A percentile compares a stretch with the other conserved stretches of the same genome.
Evolutionary conservation across 2,797 vertebrate species (phyloP).

Genomic region (Staurois parvus): DNA sequence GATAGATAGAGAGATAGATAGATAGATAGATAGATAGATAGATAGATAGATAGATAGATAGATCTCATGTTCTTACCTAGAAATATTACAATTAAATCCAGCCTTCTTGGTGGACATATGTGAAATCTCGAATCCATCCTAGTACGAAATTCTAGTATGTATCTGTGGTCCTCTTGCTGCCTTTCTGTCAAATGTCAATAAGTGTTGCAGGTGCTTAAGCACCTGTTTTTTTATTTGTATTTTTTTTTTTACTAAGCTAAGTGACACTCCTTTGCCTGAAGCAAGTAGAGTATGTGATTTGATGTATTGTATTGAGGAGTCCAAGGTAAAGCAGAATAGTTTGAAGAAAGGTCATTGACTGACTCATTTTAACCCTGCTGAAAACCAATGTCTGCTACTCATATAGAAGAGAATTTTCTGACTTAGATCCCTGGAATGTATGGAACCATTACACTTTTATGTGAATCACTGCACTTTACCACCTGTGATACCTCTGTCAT

Average conservation of each 20-base stretch:
- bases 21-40: slow-evolving; percentile 23
- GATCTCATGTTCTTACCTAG: slow-evolving; percentile 14
- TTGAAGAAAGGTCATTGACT: slow-evolving; percentile 27
- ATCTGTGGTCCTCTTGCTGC: slow-evolving; percentile 9
- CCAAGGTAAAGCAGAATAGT: slow-evolving; percentile 11
- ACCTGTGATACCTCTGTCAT: neutral
- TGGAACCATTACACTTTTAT: neutral
- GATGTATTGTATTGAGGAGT: slow-evolving; percentile 16
- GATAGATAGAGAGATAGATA: slow-evolving; percentile 17
- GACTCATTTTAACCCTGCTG: slow-evolving; percentile 27
- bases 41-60: slow-evolving; percentile 9
- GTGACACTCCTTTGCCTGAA: slow-evolving; percentile 50
- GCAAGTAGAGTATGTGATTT: slow-evolving; percentile 29
- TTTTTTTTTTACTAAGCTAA: slow-evolving; percentile 37
- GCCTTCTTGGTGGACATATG: neutral
- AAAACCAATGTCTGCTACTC: slow-evolving; percentile 19
- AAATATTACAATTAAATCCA: slow-evolving; percentile 1
- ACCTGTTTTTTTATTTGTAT: slow-evolving; percentile 16
- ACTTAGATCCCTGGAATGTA: slow-evolving; percentile 29
- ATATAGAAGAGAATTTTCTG: neutral
- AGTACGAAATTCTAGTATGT: neutral
- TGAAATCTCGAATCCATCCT: slow-evolving; percentile 41
- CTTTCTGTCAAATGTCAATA: slow-evolving; percentile 13
- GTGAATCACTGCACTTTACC: slow-evolving; percentile 3
- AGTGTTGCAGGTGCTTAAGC: slow-evolving; percentile 7